Evolutionary conservation across 2,113 vertebrate species (phyloP).

Genomic region (Lamprologus speciosus): DNA sequence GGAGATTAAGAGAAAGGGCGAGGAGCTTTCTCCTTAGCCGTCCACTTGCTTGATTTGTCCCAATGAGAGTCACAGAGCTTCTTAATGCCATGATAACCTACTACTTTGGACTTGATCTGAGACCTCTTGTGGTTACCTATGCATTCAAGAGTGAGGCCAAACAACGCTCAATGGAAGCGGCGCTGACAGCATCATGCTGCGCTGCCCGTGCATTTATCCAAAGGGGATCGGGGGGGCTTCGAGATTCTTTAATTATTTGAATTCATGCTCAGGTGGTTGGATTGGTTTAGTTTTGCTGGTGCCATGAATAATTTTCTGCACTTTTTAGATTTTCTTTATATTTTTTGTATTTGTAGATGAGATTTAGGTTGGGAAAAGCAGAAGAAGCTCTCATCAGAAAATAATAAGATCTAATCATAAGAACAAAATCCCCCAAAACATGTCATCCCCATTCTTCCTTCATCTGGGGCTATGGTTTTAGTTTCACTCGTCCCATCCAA

Average conservation of each 20-base stretch:
- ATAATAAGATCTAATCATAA: slow-evolving; percentile 1
- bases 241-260: neutral
- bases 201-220: neutral
- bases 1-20: neutral
- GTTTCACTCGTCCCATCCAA: neutral
- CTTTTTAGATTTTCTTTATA: neutral
- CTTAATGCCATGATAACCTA: slow-evolving; percentile 38
- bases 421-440: neutral
- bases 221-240: neutral
- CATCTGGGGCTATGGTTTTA: neutral
- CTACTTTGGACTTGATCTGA: slow-evolving; percentile 24
- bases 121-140: slow-evolving; percentile 2
- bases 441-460: neutral
- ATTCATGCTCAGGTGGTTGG: neutral
- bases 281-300: neutral
- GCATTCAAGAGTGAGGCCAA: slow-evolving; percentile 28
- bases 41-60: neutral
- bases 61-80: neutral
- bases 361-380: neutral
- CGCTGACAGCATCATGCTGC: slow-evolving; percentile 14
- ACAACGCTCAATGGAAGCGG: slow-evolving; percentile 17
- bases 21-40: neutral
- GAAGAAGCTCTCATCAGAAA: neutral
- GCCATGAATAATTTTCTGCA: neutral
- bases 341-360: neutral